phyloP scores from a whole-genome alignment of 2,113 vertebrate genomes.

The Bolborhynchus lineola region DNA sequence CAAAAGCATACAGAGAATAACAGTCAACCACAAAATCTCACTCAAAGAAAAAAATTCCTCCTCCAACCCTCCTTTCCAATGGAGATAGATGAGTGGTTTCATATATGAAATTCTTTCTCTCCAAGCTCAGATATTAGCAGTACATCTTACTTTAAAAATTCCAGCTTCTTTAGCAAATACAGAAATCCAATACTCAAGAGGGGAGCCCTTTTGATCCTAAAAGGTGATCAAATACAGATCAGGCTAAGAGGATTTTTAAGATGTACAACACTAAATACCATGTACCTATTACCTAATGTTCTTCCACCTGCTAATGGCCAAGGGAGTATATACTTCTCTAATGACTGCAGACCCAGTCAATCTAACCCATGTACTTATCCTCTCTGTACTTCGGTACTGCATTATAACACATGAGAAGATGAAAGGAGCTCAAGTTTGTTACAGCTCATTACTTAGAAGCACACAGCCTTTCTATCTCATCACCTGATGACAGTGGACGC shows the following conservation, averaged over 20 bases:
- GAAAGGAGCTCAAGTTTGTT: slow-evolving; percentile 2
- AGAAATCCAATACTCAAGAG: background rate
- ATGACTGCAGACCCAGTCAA: background rate
- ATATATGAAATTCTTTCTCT: background rate
- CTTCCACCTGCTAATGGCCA: background rate
- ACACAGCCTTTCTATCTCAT: background rate
- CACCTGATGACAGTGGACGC: background rate
- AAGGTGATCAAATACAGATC: background rate
- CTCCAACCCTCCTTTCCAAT: background rate
- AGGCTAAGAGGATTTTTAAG: background rate
- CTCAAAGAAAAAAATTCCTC: background rate
- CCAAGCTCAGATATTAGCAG: background rate
- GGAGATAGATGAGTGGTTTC: background rate
- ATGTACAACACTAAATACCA: background rate
- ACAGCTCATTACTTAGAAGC: slow-evolving; percentile 21
- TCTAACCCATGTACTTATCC: background rate
- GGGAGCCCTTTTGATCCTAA: background rate
- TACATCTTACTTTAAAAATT: background rate
- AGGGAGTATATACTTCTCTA: background rate
- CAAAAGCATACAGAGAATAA: background rate
- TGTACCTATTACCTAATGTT: background rate
- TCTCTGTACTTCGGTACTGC: background rate
- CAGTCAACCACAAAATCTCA: background rate
- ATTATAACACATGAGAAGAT: slow-evolving; percentile 26
- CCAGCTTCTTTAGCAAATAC: background rate